A percentile compares a stretch with the other conserved stretches of the same genome.
These are phyloP conservation scores for Pterocles gutturalis DNA, from an alignment of 2,113 vertebrate genomes.

Conservation along the genomic window DNA sequence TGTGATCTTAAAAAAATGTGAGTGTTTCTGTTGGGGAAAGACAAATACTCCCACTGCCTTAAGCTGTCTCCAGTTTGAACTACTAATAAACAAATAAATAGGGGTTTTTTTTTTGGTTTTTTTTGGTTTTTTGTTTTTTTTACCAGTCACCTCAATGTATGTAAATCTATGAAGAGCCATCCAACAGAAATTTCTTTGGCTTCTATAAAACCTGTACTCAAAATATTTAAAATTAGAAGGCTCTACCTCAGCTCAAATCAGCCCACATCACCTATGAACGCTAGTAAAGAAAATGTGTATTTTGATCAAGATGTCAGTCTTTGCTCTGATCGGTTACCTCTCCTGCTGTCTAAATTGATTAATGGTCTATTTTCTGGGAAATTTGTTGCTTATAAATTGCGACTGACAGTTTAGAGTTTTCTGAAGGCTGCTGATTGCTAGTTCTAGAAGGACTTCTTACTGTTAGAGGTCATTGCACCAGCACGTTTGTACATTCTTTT, in stretches of 20 bases:
- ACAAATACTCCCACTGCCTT: background rate
- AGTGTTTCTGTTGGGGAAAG: background rate
- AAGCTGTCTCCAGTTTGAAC: background rate
- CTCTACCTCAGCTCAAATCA: background rate
- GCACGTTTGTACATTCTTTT: background rate
- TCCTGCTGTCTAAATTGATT: slow-evolving; percentile 33
- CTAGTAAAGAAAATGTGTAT: background rate
- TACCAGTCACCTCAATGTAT: background rate
- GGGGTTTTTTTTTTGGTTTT: too few relatives aligned
- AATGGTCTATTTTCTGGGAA: slow-evolving; percentile 33
- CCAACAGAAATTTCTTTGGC: background rate
- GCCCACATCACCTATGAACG: background rate
- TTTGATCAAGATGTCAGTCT: background rate
- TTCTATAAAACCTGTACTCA: background rate
- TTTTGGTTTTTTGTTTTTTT: too few relatives aligned
- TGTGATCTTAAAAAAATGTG: background rate
- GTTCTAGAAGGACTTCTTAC: background rate
- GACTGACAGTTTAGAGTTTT: background rate
- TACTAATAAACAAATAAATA: background rate
- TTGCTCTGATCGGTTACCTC: background rate
- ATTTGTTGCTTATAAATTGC: slow-evolving; percentile 36
- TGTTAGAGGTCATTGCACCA: slow-evolving; percentile 1
- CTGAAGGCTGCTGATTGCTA: background rate
- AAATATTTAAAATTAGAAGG: background rate
- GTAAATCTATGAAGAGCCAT: background rate